Base-by-base conservation (phyloP, 2,888 invertebrate genomes). In the Luperina testacea region DNA sequence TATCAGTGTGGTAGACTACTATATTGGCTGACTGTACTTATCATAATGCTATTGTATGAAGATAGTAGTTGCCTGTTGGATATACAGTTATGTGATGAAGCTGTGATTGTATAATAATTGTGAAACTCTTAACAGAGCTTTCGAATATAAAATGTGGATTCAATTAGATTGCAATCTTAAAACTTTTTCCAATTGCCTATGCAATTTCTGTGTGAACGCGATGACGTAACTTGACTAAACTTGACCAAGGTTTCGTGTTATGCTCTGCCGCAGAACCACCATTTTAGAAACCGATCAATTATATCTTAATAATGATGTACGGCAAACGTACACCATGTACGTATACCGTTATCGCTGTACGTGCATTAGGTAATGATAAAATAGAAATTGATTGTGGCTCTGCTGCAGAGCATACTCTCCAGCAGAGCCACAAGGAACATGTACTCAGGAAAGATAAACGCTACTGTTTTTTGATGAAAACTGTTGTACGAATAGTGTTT, bases 71-170 rank as follows among this genome's bases (percentile, higher is more conserved):
- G 32, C 53, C 51, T 77, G 65, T 68, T 61, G 77, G 76, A 77
- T 82, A 45, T 38, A 51, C 4, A 48, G 53, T 53, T 61, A 63
- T 42, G 53, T 42, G 32, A 67, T 77, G 53, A 48, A 77, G 38
- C 83, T 83, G 79, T 79, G 86, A 83, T 86, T 75, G 72, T 64
- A 70, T 75, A 61, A 67, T 59, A 82, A 80, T 67, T 86, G 48
- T 72, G 48, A n/a, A 81, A 48, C 42, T 72, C 59, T 6, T 24
- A 5, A 32, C 32, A 65, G 63, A 69, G 45, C 53, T 45, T 68
- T 69, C n/a, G 48, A 72, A 63, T 84, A 63, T 27, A 61, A 51
- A 42, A 51, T 77, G 32, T 70, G 68, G 67, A 72, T 72, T 67
- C n/a, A 67, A 69, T 42, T 63, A 51, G 8, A 70, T 70, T n/a